Evolutionary conservation across 2,113 vertebrate genomes (phyloP).

Genomic region (Brachirus orientalis): DNA sequence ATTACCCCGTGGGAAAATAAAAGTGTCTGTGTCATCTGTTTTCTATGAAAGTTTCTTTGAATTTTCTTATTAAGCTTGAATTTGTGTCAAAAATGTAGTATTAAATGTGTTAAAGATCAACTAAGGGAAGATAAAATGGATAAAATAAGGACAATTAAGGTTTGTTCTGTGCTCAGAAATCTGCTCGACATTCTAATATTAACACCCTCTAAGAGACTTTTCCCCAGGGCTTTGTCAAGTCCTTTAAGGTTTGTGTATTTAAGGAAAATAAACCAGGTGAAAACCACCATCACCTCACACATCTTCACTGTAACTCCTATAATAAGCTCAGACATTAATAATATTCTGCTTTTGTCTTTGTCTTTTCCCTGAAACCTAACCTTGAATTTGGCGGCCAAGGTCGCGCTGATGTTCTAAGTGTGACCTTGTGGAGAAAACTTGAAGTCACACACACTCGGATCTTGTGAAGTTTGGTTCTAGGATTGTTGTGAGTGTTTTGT

Average conservation of each 20-base stretch:
- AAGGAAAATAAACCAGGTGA: conserved; percentile 1
- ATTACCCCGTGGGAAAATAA: neutral
- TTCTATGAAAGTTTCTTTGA: neutral
- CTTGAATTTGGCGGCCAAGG: conserved; percentile 4
- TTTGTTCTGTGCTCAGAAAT: conserved; percentile 21
- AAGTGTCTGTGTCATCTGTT: neutral
- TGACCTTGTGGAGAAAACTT: too few species aligned
- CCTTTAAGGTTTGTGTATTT: conserved; percentile 22
- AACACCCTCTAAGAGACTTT: conserved; percentile 6
- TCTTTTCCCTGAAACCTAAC: neutral
- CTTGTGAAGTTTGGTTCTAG: too few species aligned
- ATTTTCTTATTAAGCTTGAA: conserved; percentile 7
- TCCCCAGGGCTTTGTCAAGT: conserved; percentile 2
- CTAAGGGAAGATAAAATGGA: conserved; percentile 1
- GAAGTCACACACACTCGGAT: too few species aligned
- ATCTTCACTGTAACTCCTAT: too few species aligned
- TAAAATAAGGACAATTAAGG: neutral
- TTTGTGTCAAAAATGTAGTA: neutral
- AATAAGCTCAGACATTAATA: too few species aligned
- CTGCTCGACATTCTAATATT: conserved; percentile 36
- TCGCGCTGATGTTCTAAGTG: neutral
- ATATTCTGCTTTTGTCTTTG: too few species aligned
- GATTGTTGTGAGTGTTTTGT: too few species aligned
- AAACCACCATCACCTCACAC: too few species aligned
- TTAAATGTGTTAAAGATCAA: neutral